Percentiles rank a stretch among this genome's conserved stretches.
phyloP scores from a whole-genome alignment of 1,140 invertebrate genomes.

The Drosophila guanche region DNA sequence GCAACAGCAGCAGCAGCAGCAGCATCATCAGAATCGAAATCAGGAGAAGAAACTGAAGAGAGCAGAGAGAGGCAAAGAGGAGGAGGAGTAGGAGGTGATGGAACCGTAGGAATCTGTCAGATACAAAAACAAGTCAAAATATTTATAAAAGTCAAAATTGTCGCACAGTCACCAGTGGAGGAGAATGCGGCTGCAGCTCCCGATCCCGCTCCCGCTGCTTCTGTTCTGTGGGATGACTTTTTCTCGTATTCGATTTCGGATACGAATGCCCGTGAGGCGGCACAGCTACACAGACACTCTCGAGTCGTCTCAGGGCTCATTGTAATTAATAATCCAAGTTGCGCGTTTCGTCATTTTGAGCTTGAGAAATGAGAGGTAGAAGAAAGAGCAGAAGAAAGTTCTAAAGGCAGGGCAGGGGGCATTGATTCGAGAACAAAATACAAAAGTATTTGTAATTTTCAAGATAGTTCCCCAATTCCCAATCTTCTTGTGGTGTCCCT shows the following conservation, averaged over 20 bases:
- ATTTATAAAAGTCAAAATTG: constrained; percentile 82
- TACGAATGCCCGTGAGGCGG: constrained; percentile 40
- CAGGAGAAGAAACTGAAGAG: constrained; percentile 24
- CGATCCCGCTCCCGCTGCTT: too few relatives aligned
- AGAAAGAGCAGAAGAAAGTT: constrained; percentile 52
- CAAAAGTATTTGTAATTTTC: constrained; percentile 79
- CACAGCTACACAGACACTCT: constrained; percentile 30
- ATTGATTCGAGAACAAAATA: constrained; percentile 44
- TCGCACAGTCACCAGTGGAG: constrained; percentile 51
- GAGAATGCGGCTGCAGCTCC: neutral
- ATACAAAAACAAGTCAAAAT: constrained; percentile 72
- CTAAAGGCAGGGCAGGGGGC: constrained; percentile 20
- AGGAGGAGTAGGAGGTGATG: neutral
- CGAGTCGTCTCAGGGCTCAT: constrained; percentile 50
- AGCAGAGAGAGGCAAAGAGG: constrained; percentile 2
- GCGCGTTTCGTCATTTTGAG: constrained; percentile 75
- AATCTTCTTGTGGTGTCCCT: constrained; percentile 30
- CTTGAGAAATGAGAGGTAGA: constrained; percentile 69
- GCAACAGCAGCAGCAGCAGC: constrained; percentile 25
- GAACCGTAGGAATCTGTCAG: constrained; percentile 35
- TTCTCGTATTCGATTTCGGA: constrained; percentile 72
- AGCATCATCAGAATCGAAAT: constrained; percentile 32
- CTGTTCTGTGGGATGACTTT: constrained; percentile 11
- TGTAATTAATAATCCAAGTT: constrained; percentile 81
- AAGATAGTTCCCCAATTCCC: constrained; percentile 41